A percentile compares a stretch with the other conserved stretches of the same genome.
Evolutionary conservation across 2,113 vertebrate species (phyloP).

Genomic region (Ivindomyrus marchei): DNA sequence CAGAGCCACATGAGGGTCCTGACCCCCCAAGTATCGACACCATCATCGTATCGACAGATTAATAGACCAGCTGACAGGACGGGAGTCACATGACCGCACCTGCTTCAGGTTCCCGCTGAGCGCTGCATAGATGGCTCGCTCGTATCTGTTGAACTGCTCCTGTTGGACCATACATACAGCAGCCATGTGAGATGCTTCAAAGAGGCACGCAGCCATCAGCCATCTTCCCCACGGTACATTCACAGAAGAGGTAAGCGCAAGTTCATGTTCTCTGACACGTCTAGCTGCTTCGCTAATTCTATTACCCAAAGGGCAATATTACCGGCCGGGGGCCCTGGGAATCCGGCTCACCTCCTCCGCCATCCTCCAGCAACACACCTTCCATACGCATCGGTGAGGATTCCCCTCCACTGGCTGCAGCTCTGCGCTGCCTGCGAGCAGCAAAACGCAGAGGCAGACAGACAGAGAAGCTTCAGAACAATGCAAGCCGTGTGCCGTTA

Average conservation of each 20-base stretch:
- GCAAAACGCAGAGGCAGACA: background rate
- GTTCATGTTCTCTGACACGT: background rate
- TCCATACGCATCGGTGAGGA: constrained; percentile 90
- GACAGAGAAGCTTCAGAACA: background rate
- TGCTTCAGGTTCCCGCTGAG: constrained; percentile 93
- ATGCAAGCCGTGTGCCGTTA: background rate
- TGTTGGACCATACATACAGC: constrained; percentile 39
- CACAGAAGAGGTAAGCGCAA: background rate
- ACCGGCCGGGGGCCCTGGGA: background rate
- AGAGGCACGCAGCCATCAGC: background rate
- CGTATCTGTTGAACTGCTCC: constrained; percentile 84
- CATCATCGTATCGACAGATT: background rate
- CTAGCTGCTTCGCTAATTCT: background rate
- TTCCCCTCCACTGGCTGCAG: constrained; percentile 86
- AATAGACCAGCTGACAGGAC: background rate
- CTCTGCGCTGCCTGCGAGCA: constrained; percentile 55
- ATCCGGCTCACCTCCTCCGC: constrained; percentile 77
- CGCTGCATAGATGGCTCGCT: constrained; percentile 87
- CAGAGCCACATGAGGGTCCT: background rate
- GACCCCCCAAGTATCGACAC: background rate
- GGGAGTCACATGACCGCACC: constrained; percentile 51
- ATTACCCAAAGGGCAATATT: background rate
- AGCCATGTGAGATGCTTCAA: background rate
- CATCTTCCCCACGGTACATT: background rate
- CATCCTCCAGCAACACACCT: constrained; percentile 93